A percentile compares a stretch with the other conserved stretches of the same genome.
Conservation (phyloP, 2,797 vertebrate species). For the Gymnothorax reevesii region DNA sequence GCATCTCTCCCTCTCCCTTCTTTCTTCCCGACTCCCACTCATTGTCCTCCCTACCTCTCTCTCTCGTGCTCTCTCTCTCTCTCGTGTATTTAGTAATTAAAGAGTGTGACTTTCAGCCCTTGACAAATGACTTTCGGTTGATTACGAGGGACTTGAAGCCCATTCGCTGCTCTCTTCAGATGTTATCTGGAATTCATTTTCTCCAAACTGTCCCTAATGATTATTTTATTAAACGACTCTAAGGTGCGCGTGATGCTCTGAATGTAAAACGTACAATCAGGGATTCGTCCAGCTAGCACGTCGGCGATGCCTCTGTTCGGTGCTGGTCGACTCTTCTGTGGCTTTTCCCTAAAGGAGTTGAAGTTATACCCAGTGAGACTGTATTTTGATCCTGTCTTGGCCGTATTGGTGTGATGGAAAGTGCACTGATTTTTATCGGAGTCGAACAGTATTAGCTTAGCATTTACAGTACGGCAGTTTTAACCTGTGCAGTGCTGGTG, state of each 20-base stretch:
- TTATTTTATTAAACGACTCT: conserved; percentile 24
- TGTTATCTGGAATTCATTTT: conserved; percentile 30
- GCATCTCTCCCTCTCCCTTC: neutral
- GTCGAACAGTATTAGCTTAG: neutral
- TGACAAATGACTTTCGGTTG: conserved; percentile 10
- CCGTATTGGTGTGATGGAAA: neutral
- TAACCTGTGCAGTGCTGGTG: neutral
- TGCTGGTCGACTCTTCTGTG: neutral
- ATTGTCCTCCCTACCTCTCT: conserved; percentile 42
- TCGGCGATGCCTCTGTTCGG: conserved; percentile 8
- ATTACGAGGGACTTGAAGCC: neutral
- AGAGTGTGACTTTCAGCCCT: conserved; percentile 5
- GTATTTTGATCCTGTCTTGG: conserved; percentile 3
- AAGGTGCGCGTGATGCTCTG: neutral
- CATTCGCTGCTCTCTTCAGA: conserved; percentile 19
- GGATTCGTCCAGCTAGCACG: neutral
- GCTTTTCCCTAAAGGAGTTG: neutral
- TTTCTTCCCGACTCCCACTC: neutral
- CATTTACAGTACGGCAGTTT: neutral
- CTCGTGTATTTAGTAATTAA: conserved; percentile 27
- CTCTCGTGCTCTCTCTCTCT: neutral
- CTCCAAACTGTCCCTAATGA: conserved; percentile 27
- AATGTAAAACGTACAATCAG: conserved; percentile 8
- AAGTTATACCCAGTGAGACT: conserved; percentile 15
- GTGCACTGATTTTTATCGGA: neutral